phyloP scores from a whole-genome alignment of 2,888 invertebrate species.

The Ophion ventricosus region DNA sequence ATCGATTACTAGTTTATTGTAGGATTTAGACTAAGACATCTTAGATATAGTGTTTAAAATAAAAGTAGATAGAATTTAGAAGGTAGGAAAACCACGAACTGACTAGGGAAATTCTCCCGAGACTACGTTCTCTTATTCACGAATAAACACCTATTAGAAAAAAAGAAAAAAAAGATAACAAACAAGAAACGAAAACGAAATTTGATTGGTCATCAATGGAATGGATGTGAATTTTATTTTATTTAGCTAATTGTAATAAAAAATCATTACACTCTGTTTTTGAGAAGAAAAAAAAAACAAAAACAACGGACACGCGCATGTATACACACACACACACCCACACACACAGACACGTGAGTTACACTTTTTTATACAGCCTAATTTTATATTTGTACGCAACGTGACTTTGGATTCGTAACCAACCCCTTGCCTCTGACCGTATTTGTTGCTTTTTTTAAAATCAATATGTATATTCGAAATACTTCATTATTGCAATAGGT shows the following conservation, averaged over 20 bases:
- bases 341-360: slow-evolving; percentile 46
- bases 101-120: slow-evolving; percentile 78
- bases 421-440: slow-evolving; percentile 73
- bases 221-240: slow-evolving; percentile 80
- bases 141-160: slow-evolving; percentile 75
- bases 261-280: slow-evolving; percentile 71
- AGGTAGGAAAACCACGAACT: slow-evolving; percentile 76
- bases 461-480: slow-evolving; percentile 43
- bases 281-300: slow-evolving; percentile 51
- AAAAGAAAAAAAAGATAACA: slow-evolving; percentile 72
- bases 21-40: slow-evolving; percentile 61
- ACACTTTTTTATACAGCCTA: slow-evolving; percentile 81
- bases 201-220: slow-evolving; percentile 76
- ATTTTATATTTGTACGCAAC: slow-evolving; percentile 80
- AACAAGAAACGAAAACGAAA: slow-evolving; percentile 70
- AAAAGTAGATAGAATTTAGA: slow-evolving; percentile 80
- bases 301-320: slow-evolving; percentile 55
- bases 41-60: slow-evolving; percentile 60
- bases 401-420: slow-evolving; percentile 71
- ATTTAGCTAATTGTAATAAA: slow-evolving; percentile 73
- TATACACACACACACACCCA: slow-evolving; percentile 38
- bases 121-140: slow-evolving; percentile 81
- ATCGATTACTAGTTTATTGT: slow-evolving; percentile 79
- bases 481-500: slow-evolving; percentile 49
- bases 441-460: slow-evolving; percentile 63